phyloP scores from a whole-genome alignment of 1,140 invertebrate species.

The Monochamus saltuarius region DNA sequence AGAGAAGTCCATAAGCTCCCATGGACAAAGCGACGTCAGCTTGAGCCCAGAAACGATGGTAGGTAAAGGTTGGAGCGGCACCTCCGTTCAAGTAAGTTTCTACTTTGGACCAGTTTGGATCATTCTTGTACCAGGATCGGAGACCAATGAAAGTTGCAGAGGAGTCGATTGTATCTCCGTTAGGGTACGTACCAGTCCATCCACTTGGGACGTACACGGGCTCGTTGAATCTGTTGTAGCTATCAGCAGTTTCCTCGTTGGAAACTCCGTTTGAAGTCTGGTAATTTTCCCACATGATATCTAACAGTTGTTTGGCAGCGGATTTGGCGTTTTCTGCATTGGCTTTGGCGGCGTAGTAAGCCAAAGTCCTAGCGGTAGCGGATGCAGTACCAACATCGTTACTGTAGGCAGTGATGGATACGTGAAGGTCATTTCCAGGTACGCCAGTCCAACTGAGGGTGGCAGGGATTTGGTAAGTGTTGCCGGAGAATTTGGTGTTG shows the following conservation, averaged over 20 bases:
- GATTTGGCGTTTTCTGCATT: conserved; percentile 1
- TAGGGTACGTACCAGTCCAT: conserved; percentile 30
- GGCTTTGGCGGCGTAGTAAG: conserved; percentile 12
- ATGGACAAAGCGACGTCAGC: conserved; percentile 26
- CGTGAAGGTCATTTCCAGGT: not conserved
- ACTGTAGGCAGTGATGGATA: not conserved
- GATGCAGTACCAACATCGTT: conserved; percentile 1
- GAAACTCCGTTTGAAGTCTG: conserved; percentile 3
- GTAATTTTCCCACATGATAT: conserved; percentile 4
- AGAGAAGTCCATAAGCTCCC: conserved; percentile 24
- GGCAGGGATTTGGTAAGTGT: not conserved
- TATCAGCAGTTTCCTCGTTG: not conserved
- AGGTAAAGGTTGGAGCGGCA: conserved; percentile 17
- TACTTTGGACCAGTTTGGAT: conserved; percentile 26
- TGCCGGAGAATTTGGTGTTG: not conserved
- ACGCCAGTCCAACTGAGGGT: not conserved
- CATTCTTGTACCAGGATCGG: conserved; percentile 31
- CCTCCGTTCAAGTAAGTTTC: conserved; percentile 25
- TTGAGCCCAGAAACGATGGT: conserved; percentile 30
- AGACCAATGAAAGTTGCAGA: conserved; percentile 25
- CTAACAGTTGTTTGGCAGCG: conserved; percentile 1
- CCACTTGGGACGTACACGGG: conserved; percentile 28
- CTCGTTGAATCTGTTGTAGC: conserved; percentile 22
- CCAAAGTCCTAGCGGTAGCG: conserved; percentile 4
- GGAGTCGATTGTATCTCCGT: conserved; percentile 28